A percentile compares a stretch with the other conserved stretches of the same genome.
Conservation (phyloP, 2,888 invertebrate species). For the Euzetes globulus region DNA sequence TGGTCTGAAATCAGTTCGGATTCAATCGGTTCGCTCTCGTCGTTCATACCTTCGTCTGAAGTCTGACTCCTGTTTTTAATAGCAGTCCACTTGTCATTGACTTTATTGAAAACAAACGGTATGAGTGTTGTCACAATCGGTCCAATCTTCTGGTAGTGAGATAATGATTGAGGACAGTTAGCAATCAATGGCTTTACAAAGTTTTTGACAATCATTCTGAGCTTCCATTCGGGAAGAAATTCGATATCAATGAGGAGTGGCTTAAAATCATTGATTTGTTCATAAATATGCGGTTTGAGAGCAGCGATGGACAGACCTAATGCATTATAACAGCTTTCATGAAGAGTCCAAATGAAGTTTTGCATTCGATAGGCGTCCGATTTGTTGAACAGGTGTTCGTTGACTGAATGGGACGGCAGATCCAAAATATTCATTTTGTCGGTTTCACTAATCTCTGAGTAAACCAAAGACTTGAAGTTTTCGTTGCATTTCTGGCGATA, state of each 20-base stretch:
- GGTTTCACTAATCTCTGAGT: conserved; percentile 23
- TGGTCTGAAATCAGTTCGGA: conserved; percentile 32
- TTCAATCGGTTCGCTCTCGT: conserved; percentile 22
- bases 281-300: conserved; percentile 29
- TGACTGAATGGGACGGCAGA: background rate
- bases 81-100: conserved; percentile 30
- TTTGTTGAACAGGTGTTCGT: background rate
- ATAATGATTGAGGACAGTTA: conserved; percentile 28
- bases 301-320: conserved; percentile 9
- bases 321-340: conserved; percentile 28
- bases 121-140: conserved; percentile 17
- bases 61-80: background rate
- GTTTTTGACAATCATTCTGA: conserved; percentile 18
- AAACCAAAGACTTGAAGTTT: conserved; percentile 27
- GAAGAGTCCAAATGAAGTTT: conserved; percentile 32
- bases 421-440: conserved; percentile 31
- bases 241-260: background rate
- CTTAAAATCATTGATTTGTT: conserved; percentile 26
- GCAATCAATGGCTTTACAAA: conserved; percentile 28
- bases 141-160: background rate
- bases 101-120: conserved; percentile 24
- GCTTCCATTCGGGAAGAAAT: conserved; percentile 32
- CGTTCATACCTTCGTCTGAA: conserved; percentile 5
- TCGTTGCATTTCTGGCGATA: conserved; percentile 22
- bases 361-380: conserved; percentile 28